Evolutionary conservation across 2,113 vertebrate species (phyloP).

Genomic region (Beaufortia kweichowensis): DNA sequence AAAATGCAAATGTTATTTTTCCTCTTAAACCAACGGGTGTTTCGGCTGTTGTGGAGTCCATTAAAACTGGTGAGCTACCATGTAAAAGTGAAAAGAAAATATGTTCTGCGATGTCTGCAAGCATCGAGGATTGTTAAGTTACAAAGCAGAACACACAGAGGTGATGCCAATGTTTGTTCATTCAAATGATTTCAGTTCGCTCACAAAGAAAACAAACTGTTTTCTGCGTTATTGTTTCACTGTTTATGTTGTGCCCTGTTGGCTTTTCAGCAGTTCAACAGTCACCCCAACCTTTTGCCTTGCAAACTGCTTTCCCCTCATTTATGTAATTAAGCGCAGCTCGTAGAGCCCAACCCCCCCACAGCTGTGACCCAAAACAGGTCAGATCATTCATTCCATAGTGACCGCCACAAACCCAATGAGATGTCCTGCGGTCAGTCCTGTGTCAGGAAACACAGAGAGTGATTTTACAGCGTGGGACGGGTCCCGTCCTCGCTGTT

Average conservation of each 20-base stretch:
- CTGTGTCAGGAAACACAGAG: constrained; percentile 18
- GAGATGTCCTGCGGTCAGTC: constrained; percentile 32
- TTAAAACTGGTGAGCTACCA: constrained; percentile 55
- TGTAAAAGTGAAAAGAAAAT: constrained; percentile 41
- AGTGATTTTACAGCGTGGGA: constrained; percentile 24
- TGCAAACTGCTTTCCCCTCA: constrained; percentile 60
- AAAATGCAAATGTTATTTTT: constrained; percentile 59
- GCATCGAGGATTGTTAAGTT: constrained; percentile 8
- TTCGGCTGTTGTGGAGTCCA: constrained; percentile 49
- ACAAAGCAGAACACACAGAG: neutral
- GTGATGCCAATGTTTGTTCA: neutral
- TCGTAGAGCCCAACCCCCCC: neutral
- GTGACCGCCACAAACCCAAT: constrained; percentile 9
- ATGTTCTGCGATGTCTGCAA: neutral
- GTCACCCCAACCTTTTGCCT: constrained; percentile 61
- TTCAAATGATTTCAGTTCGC: constrained; percentile 15
- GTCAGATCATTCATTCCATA: constrained; percentile 45
- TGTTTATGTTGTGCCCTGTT: constrained; percentile 60
- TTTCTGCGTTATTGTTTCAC: constrained; percentile 20
- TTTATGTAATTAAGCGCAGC: constrained; percentile 65
- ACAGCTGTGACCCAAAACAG: constrained; percentile 52
- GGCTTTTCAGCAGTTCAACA: constrained; percentile 55
- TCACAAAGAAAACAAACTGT: constrained; percentile 46
- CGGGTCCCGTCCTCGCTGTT: constrained; percentile 24
- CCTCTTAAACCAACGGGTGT: constrained; percentile 51